Conservation (phyloP, 1,140 invertebrate genomes). For the Trichonephila clavata region DNA sequence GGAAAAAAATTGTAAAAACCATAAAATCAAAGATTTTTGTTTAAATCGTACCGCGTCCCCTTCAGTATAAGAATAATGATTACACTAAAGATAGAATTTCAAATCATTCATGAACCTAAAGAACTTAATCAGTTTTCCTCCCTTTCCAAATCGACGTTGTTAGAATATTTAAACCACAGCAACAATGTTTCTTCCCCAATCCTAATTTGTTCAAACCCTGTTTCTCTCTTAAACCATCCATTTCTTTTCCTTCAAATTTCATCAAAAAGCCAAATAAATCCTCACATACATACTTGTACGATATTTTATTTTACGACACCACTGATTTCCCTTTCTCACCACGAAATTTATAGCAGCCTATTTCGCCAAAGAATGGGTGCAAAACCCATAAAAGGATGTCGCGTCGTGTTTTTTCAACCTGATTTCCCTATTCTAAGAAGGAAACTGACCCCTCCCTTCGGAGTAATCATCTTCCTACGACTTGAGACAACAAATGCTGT, state of each 20-base stretch:
- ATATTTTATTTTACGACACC: neutral
- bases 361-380: neutral
- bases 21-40: no score
- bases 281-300: neutral
- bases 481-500: slow-evolving; percentile 1
- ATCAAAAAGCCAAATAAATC: neutral
- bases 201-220: no score
- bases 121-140: no score
- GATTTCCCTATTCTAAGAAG: neutral
- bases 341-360: neutral
- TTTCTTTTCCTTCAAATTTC: neutral
- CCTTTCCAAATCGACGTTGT: no score
- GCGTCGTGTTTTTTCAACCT: neutral
- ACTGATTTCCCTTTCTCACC: neutral
- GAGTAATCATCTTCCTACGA: neutral
- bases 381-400: neutral
- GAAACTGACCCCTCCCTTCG: neutral
- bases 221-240: neutral
- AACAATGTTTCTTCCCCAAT: no score
- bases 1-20: no score
- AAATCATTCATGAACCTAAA: no score
- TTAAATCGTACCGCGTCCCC: no score
- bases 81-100: no score
- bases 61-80: no score
- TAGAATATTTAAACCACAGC: no score